Evolutionary conservation across 2,113 vertebrate species (phyloP), one percentile per base, ranked within the genome.

Genomic region (Peromyscus californicus): DNA sequence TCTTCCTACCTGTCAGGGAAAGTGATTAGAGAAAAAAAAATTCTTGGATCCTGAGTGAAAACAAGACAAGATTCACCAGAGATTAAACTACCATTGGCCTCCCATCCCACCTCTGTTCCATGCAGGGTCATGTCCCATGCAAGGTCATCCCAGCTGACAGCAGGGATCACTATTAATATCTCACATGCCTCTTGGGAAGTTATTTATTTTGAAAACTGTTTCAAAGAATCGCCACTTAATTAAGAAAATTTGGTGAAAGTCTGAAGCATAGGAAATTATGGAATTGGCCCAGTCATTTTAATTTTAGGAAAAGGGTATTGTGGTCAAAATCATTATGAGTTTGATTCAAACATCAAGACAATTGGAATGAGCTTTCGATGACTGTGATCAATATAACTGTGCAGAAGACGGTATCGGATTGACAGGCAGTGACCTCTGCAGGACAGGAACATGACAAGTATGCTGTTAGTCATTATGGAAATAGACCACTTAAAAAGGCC

Each of bases 401-500:
- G 54, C 39, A 3, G 48, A 90, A 80, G 69, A 67, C 86, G 24
- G 80, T 21, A 33, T 79, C 0, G 0, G 76, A 93, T 97, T 78
- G 91, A 75, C 39, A 31, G 80, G 42, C 57, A 39, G 42, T 87
- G 85, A 76, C 91, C 88, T 94, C 74, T 86, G 86, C 36, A 72
- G 76, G 65, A 97, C 67, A 78, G 19, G 93, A 93, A 33, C 86
- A 70, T 59, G 82, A 95, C 97, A 39, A 3, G 33, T 63, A 1
- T 54, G 29, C 95, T 89, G 42, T 51, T 79, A 22, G 69, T 97
- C 97, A 88, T 31, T 96, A 19, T 33, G 85, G 85, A 97, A 87
- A 78, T 21, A 90, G 63, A 92, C 75, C 10, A 36, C 74, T 80
- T 67, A 63, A 94, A 86, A 89, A 89, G 24, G 69, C 11, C 78